Evolutionary conservation across 2,888 invertebrate species (phyloP), one percentile per base, ranked within the genome.

Genomic region (Candidula unifasciata): DNA sequence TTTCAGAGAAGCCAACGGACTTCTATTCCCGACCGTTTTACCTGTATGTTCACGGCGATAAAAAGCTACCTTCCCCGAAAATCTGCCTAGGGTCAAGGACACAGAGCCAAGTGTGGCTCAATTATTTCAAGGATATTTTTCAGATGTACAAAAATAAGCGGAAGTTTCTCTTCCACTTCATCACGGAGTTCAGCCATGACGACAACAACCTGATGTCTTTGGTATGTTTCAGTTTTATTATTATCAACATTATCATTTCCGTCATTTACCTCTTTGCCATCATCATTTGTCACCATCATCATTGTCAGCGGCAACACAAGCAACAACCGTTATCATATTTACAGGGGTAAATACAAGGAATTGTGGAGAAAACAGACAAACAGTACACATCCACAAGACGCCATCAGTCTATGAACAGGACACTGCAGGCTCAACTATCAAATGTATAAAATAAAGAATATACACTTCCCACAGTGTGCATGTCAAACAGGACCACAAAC

Each of bases 101-200:
- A 44, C 96, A 96, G 0, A 95, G 95, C 57, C 52, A 44, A 21
- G 73, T 93, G 90, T 89, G 89, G 86, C 57, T 93, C 52, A 82
- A 90, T 77, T 94, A 92, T 87, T 88, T 95, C 0, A 93, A 94
- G 87, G 93, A 95, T 60, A 94, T 95, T 87, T 95, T 95, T 89
- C 93, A 95, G 16, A 95, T 95, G 27, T 96, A 97, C 91, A 94
- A 95, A 76, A 94, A 95, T 69, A 95, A 95, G 82, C 96, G 97
- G 0, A 96, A 96, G 89, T 98, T 97, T 93, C 94, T 96, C 16
- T 97, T 98, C 91, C 96, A 96, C n/a, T 98, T 98, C 94, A 96
- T 97, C 90, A 96, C 96, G 0, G 97, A 97, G 90, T 95, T 97
- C 27, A 97, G 97, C 0, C 98, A 98, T 91, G 97, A 97, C 90